Evolutionary conservation across 2,113 vertebrate genomes (phyloP), one percentile per base, ranked within the genome.

Genomic region (Speoplatyrhinus poulsoni): DNA sequence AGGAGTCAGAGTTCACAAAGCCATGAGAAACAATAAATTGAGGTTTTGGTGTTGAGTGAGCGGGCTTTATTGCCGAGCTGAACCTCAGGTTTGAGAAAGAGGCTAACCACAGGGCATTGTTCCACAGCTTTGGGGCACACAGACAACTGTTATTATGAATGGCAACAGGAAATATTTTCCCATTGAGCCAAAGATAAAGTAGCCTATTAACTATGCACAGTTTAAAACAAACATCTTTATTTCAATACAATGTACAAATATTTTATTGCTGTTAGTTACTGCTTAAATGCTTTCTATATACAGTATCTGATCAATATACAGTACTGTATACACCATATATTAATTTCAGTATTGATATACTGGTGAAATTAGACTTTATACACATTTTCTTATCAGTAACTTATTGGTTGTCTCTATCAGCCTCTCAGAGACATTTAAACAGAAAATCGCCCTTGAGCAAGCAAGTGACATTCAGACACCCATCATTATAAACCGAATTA

Each of bases 21-120:
- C 67, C 59, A 33, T 50, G 15, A 58, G 17, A 82, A 73, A 85
- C 73, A 75, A 68, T 70, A 75, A 83, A 69, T 65, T 33, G 62
- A 64, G 57, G 71, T 65, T 72, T 61, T 52, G 53, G 57, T 71
- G 73, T 56, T 17, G 76, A 73, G 65, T 47, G 64, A 77, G 73
- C 67, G 57, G 60, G 56, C 62, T 69, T 66, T 66, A 55, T 75
- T 72, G 75, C 52, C 67, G 75, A 76, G 68, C 65, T n/a, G 1
- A 60, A 69, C 76, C 65, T 67, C 63, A 73, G 68, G 16, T n/a
- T 17, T 49, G 8, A 50, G 36, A 68, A 77, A 49, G 26, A 41
- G 67, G 26, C 62, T 69, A 49, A 15, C 8, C 8, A 7, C 56
- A 32, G 56, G 56, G 17, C 26, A 33, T 4, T 8, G 57, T 58